phyloP scores from a whole-genome alignment of 1,140 invertebrate genomes.

The Eumaeus atala region DNA sequence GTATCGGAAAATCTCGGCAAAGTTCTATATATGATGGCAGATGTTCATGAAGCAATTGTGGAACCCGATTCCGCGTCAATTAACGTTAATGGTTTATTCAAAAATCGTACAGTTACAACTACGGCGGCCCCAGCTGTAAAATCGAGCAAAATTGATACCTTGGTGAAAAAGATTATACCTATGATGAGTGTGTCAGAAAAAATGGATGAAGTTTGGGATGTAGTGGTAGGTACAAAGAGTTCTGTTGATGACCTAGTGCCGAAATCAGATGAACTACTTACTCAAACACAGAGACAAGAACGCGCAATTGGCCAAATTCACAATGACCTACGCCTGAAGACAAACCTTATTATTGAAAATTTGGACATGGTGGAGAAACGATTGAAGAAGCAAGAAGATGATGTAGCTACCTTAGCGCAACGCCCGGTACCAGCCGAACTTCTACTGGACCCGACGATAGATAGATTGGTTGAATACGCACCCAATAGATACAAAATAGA shows the following conservation, averaged over 20 bases:
- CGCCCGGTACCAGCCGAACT: conserved; percentile 82
- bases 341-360: conserved; percentile 91
- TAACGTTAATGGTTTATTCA: conserved; percentile 64
- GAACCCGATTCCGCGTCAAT: conserved; percentile 76
- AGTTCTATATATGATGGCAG: conserved; percentile 83
- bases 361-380: conserved; percentile 88
- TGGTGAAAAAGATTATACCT: conserved; percentile 85
- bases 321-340: conserved; percentile 85
- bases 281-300: conserved; percentile 89
- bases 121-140: conserved; percentile 75
- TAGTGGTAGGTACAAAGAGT: conserved; percentile 89
- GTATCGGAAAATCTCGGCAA: conserved; percentile 87
- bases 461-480: conserved; percentile 84
- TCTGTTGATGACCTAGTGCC: conserved; percentile 88
- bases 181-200: conserved; percentile 90
- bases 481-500: conserved; percentile 76
- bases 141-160: conserved; percentile 83
- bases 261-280: conserved; percentile 88
- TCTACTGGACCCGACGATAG: conserved; percentile 84
- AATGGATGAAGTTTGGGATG: conserved; percentile 92
- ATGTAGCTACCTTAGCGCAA: conserved; percentile 82
- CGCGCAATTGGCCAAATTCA: conserved; percentile 91
- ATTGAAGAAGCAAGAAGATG: conserved; percentile 87
- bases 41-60: conserved; percentile 86
- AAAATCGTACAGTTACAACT: conserved; percentile 67